These are phyloP conservation scores for Beroe forskalii DNA, from an alignment of 37 sponge, comb jelly and placozoan genomes.

Conservation along the genomic window DNA sequence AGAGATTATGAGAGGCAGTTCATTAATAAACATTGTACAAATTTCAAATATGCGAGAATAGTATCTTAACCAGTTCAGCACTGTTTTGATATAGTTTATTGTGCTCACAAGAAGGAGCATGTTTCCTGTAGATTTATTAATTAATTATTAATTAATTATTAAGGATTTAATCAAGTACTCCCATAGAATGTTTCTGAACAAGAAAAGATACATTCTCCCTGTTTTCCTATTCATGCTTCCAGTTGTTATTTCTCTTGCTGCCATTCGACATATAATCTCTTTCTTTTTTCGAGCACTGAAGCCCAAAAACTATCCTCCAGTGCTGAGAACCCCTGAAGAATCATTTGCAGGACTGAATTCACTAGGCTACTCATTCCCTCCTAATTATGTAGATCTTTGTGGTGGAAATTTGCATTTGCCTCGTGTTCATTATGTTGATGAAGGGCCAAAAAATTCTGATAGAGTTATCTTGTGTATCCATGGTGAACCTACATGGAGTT, in stretches of 20 bases:
- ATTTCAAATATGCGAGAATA: too few species aligned
- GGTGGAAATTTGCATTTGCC: constrained; percentile 52
- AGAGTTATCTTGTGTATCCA: constrained; percentile 29
- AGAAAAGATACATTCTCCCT: constrained; percentile 48
- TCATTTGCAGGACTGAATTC: background rate
- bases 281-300: constrained; percentile 57
- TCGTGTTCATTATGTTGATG: constrained; percentile 54
- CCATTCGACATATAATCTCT: constrained; percentile 6
- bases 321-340: constrained; percentile 43
- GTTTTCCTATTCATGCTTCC: constrained; percentile 32
- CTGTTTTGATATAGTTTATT: too few species aligned
- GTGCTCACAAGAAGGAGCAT: too few species aligned
- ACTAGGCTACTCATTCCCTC: background rate
- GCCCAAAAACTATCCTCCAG: constrained; percentile 56
- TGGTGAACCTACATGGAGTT: constrained; percentile 64
- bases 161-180: too few species aligned
- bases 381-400: constrained; percentile 28
- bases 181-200: background rate
- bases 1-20: too few species aligned
- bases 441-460: constrained; percentile 31
- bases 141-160: background rate
- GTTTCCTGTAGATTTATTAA: background rate
- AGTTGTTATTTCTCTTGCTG: background rate
- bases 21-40: too few species aligned
- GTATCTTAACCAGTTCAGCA: too few species aligned